Evolutionary conservation across 2,113 vertebrate genomes (phyloP).

Genomic region (Pedionomus torquatus): DNA sequence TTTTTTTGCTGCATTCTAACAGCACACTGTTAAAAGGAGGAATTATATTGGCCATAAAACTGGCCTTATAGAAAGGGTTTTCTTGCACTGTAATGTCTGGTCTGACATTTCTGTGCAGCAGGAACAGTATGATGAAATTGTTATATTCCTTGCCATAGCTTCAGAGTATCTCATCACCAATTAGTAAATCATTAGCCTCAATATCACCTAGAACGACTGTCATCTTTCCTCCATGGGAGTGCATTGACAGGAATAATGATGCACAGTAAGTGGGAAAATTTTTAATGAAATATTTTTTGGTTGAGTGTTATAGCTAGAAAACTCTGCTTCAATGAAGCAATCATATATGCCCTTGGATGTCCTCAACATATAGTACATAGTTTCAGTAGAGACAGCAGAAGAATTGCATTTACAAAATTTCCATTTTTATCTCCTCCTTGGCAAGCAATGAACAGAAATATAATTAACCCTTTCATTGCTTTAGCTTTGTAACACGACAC

Average conservation of each 20-base stretch:
- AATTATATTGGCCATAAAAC: neutral
- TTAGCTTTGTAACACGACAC: neutral
- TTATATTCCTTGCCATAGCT: neutral
- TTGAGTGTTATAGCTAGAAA: slow-evolving; percentile 14
- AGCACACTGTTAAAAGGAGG: neutral
- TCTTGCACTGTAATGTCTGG: neutral
- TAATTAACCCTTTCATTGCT: slow-evolving; percentile 16
- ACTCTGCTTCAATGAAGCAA: slow-evolving; percentile 54
- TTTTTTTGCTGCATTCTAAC: neutral
- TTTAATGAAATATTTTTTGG: slow-evolving; percentile 59
- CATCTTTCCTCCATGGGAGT: slow-evolving; percentile 43
- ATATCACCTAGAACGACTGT: slow-evolving; percentile 14
- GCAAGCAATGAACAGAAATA: slow-evolving; percentile 27
- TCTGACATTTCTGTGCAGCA: neutral
- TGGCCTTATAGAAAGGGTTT: neutral
- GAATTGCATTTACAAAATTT: slow-evolving; percentile 52
- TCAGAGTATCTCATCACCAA: neutral
- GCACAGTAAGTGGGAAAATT: slow-evolving; percentile 29
- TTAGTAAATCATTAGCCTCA: slow-evolving; percentile 1
- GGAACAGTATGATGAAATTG: neutral
- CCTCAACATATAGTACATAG: slow-evolving; percentile 7
- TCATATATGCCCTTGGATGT: slow-evolving; percentile 61
- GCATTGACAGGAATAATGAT: slow-evolving; percentile 63
- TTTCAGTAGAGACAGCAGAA: slow-evolving; percentile 19
- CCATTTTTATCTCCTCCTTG: slow-evolving; percentile 41